Conservation (phyloP, 2,113 vertebrate genomes). For the Aldabrachelys gigantea region DNA sequence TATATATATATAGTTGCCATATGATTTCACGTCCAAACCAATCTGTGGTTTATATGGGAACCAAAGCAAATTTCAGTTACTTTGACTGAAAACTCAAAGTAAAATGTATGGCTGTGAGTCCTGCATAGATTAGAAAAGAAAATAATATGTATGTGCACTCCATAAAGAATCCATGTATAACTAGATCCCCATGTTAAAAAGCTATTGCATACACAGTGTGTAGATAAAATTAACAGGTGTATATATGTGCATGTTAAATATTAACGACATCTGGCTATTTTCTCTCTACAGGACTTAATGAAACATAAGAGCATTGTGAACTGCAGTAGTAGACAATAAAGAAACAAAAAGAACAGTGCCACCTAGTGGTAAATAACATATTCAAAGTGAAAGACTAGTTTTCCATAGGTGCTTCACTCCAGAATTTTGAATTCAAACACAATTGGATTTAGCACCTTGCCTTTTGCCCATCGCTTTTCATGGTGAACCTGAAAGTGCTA, state of each 20-base stretch:
- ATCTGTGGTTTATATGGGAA: neutral
- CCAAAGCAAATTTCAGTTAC: neutral
- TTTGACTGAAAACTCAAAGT: neutral
- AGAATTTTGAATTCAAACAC: neutral
- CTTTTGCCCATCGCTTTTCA: neutral
- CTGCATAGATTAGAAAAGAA: neutral
- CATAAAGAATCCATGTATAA: neutral
- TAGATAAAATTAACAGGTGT: neutral
- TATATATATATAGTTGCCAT: neutral
- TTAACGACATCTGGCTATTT: neutral
- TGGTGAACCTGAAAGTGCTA: neutral
- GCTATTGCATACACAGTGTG: neutral
- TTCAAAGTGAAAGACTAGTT: neutral
- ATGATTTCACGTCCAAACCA: neutral
- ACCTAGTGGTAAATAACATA: conserved; percentile 55
- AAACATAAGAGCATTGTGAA: neutral
- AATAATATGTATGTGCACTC: neutral
- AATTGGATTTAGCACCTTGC: neutral
- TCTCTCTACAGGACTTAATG: neutral
- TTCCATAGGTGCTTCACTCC: fast-evolving
- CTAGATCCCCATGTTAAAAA: fast-evolving
- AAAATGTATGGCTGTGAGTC: neutral
- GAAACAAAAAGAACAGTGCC: conserved; percentile 63
- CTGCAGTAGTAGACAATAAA: neutral
- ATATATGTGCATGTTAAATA: neutral